Evolutionary conservation across 2,888 invertebrate genomes (phyloP).

Genomic region (Pristionchus mayeri): DNA sequence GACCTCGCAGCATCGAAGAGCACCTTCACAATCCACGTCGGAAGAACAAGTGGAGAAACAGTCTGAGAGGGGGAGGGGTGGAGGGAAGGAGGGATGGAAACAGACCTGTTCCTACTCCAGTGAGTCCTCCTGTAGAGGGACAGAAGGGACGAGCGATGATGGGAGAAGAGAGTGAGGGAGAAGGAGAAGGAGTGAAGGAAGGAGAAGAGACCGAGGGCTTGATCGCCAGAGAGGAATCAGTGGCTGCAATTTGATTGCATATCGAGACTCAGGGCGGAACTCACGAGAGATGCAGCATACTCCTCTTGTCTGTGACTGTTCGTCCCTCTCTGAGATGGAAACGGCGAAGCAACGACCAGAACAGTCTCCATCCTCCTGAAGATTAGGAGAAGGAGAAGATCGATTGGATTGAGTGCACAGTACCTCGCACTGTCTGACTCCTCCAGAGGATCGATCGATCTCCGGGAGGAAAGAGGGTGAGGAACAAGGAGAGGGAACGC

Average conservation of each 20-base stretch:
- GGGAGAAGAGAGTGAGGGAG: neutral
- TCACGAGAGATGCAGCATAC: slow-evolving; percentile 32
- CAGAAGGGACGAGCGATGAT: slow-evolving; percentile 42
- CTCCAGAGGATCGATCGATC: slow-evolving; percentile 33
- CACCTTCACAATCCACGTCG: slow-evolving; percentile 28
- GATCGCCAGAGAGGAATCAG: neutral
- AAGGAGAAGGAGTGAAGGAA: neutral
- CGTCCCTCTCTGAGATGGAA: neutral
- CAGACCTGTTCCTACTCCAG: neutral
- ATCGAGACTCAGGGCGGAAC: neutral
- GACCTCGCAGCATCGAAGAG: slow-evolving; percentile 35
- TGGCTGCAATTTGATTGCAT: neutral
- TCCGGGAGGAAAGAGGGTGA: neutral
- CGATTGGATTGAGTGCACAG: neutral
- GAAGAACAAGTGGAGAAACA: neutral
- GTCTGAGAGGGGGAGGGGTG: too few relatives aligned
- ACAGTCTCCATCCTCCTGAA: slow-evolving; percentile 29
- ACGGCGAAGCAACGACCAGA: slow-evolving; percentile 6
- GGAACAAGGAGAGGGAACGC: slow-evolving; percentile 54
- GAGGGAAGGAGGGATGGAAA: too few relatives aligned
- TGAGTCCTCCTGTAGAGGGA: neutral
- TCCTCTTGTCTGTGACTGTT: neutral
- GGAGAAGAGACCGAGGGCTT: neutral
- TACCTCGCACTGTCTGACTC: slow-evolving; percentile 24
- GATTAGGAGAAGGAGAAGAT: neutral